A percentile compares a stretch with the other conserved stretches of the same genome.
phyloP scores from a whole-genome alignment of 2,888 invertebrate genomes.

The Lagria hirta region DNA sequence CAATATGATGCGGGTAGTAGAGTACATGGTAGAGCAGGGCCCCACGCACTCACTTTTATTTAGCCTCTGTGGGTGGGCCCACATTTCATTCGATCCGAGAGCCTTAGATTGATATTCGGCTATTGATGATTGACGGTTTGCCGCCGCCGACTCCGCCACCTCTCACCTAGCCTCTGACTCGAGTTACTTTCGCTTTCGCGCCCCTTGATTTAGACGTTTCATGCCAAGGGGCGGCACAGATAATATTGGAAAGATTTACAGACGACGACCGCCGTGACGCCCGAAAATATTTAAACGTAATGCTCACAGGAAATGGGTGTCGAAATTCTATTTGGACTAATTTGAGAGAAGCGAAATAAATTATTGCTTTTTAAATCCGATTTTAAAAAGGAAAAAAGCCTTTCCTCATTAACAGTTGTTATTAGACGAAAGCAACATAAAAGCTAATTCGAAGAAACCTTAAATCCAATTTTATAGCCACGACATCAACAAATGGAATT shows the following conservation, averaged over 20 bases:
- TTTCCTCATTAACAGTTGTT: conserved; percentile 10
- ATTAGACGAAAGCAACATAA: no score
- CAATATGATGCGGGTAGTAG: conserved; percentile 16
- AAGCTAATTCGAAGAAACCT: no score
- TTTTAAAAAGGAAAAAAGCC: conserved; percentile 17
- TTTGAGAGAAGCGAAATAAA: conserved; percentile 33
- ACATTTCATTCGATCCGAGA: conserved; percentile 24
- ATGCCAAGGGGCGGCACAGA: conserved; percentile 36
- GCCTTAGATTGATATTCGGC: conserved; percentile 41
- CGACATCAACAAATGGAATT: no score
- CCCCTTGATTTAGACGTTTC: conserved; percentile 25
- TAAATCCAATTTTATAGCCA: no score
- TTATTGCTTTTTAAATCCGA: conserved; percentile 29
- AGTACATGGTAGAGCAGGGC: conserved; percentile 3
- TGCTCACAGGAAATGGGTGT: conserved; percentile 41
- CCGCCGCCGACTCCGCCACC: conserved; percentile 18
- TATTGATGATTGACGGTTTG: conserved; percentile 38
- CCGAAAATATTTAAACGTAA: conserved; percentile 38
- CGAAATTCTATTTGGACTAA: conserved; percentile 43
- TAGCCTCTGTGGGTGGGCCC: conserved; percentile 36
- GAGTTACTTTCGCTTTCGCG: conserved; percentile 28
- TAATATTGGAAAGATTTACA: conserved; percentile 29
- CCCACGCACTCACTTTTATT: conserved; percentile 20
- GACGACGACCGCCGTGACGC: conserved; percentile 37
- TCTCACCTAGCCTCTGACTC: no score